Conservation (phyloP, 2,888 invertebrate genomes). For the Microctonus brassicae region DNA sequence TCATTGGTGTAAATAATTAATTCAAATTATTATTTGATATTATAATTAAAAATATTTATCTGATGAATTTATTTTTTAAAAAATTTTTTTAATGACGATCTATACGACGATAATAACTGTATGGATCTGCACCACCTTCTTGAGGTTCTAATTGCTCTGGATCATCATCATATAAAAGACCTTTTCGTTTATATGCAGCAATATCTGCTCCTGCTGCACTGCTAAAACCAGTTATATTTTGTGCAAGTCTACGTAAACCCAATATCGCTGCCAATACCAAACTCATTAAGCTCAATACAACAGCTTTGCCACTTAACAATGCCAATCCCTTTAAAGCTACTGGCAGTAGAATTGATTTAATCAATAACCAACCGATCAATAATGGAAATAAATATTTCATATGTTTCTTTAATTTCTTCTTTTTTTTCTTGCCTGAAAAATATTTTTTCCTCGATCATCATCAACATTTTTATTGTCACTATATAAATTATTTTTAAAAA, state of each 20-base stretch:
- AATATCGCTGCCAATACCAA: conserved; percentile 75
- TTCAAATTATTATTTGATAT: background rate
- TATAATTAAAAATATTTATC: background rate
- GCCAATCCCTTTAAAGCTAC: conserved; percentile 79
- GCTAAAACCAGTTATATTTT: conserved; percentile 46
- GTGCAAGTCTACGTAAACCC: conserved; percentile 73
- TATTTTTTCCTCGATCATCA: background rate
- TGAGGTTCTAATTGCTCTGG: conserved; percentile 27
- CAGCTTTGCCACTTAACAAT: conserved; percentile 75
- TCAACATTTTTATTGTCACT: conserved; percentile 17
- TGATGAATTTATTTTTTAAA: background rate
- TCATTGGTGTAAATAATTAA: background rate
- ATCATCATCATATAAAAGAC: conserved; percentile 50
- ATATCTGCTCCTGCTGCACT: conserved; percentile 24
- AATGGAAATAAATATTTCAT: conserved; percentile 75
- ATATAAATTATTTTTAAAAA: background rate
- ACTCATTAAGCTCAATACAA: conserved; percentile 72
- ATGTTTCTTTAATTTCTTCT: conserved; percentile 51
- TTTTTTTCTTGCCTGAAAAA: conserved; percentile 22
- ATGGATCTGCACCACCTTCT: conserved; percentile 62
- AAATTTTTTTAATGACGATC: conserved; percentile 50
- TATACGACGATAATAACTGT: conserved; percentile 55
- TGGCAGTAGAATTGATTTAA: conserved; percentile 78
- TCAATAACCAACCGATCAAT: conserved; percentile 75
- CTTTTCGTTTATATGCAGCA: conserved; percentile 60